phyloP scores from a whole-genome alignment of 2,113 vertebrate species.

The Lagenorhynchus albirostris region DNA sequence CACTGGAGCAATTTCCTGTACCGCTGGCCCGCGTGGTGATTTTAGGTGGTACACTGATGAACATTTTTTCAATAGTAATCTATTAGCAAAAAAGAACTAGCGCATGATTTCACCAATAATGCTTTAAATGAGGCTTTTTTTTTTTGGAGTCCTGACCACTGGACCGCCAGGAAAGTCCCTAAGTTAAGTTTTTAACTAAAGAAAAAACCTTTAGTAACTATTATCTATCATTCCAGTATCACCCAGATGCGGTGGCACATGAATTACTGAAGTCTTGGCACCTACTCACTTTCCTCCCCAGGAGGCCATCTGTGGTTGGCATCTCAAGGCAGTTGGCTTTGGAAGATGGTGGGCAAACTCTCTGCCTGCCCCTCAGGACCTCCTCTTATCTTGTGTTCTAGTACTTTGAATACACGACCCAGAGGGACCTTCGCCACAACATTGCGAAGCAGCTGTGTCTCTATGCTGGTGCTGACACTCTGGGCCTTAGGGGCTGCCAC shows the following conservation, averaged over 20 bases:
- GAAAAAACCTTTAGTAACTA: background rate
- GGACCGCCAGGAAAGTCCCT: background rate
- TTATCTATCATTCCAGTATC: background rate
- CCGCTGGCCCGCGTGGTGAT: background rate
- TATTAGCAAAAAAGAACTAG: background rate
- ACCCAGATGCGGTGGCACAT: background rate
- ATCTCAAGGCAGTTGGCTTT: background rate
- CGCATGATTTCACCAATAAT: background rate
- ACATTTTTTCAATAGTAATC: background rate
- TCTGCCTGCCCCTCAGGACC: fast-evolving
- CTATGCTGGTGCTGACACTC: conserved; percentile 65
- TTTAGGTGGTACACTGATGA: background rate
- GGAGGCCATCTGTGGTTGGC: background rate
- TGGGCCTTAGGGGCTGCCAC: conserved; percentile 86
- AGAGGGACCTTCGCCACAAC: conserved; percentile 94
- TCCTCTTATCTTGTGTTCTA: conserved; percentile 63
- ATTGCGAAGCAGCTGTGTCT: conserved; percentile 94
- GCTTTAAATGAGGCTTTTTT: background rate
- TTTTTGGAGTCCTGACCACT: background rate
- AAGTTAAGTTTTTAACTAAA: background rate
- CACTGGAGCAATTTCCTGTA: background rate
- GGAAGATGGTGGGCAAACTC: background rate
- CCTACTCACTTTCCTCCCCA: background rate
- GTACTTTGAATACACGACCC: conserved; percentile 95
- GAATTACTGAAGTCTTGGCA: background rate